A percentile compares a stretch with the other conserved stretches of the same genome.
These are phyloP conservation scores for Helicolenus hilgendorfi DNA, from an alignment of 2,797 vertebrate species.

Conservation along the genomic window DNA sequence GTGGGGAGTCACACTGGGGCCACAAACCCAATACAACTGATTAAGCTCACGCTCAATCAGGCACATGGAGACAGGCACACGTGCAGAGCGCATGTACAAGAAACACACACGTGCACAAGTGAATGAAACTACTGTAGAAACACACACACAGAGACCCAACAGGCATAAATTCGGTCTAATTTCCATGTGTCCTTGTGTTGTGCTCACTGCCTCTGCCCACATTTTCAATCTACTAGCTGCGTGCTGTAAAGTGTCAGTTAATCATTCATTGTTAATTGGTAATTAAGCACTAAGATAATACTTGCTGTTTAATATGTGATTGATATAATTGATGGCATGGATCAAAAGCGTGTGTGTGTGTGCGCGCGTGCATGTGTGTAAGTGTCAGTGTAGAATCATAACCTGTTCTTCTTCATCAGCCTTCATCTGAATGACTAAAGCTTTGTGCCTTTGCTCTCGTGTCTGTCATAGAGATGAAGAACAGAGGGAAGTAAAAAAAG, in stretches of 20 bases:
- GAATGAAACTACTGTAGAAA: neutral
- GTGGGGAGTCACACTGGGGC: constrained; percentile 51
- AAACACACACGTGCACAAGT: neutral
- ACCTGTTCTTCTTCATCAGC: constrained; percentile 36
- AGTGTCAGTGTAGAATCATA: constrained; percentile 16
- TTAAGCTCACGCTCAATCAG: constrained; percentile 59
- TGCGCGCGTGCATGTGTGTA: neutral
- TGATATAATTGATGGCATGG: constrained; percentile 65
- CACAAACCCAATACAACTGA: constrained; percentile 56
- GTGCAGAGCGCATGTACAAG: neutral
- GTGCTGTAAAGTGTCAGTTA: constrained; percentile 71
- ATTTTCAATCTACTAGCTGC: constrained; percentile 42
- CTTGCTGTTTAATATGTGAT: constrained; percentile 68
- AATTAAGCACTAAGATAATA: constrained; percentile 79
- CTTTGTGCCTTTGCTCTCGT: constrained; percentile 25
- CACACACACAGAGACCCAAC: constrained; percentile 5
- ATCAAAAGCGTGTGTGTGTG: constrained; percentile 27
- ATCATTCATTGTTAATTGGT: constrained; percentile 81
- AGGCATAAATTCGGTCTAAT: constrained; percentile 40
- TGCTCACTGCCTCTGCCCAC: constrained; percentile 14
- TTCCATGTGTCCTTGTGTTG: constrained; percentile 54
- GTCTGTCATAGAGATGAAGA: constrained; percentile 30
- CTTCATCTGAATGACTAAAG: constrained; percentile 19
- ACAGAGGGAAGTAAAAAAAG: constrained; percentile 15
- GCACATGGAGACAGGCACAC: neutral